Base-by-base conservation (phyloP, 2,113 vertebrate genomes). In the Daubentonia madagascariensis region DNA sequence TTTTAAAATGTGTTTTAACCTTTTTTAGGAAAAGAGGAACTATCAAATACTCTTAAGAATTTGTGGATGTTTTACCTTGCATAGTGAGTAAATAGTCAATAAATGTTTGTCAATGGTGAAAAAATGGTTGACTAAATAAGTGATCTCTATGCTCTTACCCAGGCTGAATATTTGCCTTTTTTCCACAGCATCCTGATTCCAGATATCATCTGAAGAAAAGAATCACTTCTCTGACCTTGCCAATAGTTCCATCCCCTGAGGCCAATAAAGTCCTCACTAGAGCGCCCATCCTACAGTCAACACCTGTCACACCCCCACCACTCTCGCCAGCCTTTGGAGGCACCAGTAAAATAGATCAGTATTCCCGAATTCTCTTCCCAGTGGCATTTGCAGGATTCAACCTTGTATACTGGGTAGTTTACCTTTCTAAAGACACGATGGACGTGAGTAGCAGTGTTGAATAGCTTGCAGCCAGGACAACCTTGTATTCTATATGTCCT, bases 341-440 rank as follows among this genome's bases (percentile, higher is more conserved):
- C 28, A 99, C 99, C 73, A 99, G 99, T 98, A 99, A 99, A 99
- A 99, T 99, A 92, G 99, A 99, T 96, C 99, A 99, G 92, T 99
- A 99, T 98, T 99, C 99, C 28, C 99, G 99, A 98, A 99, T 99
- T 92, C 99, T 99, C 87, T 99, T 99, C 52, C 99, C 99, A 1
- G 99, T 99, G 94, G 99, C 99, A 4, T 99, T 99, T 97, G 99
- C 99, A 90, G 99, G 99, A 97, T 99, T 99, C 98, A 99, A 99
- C 98, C 98, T 99, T 88, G 99, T 99, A 25, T 99, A 99, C 98
- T 99, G 99, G 99, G 99, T 99, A 17, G 99, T 99, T 97, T 99
- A 99, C 97, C 99, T 99, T 98, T 99, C 99, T 96, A 99, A 99
- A 98, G 99, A 99, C 98, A 99, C 99, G 8, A 99, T 99, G 99